phyloP scores from a whole-genome alignment of 2,113 vertebrate species.

The Romanogobio albipinnatus region DNA sequence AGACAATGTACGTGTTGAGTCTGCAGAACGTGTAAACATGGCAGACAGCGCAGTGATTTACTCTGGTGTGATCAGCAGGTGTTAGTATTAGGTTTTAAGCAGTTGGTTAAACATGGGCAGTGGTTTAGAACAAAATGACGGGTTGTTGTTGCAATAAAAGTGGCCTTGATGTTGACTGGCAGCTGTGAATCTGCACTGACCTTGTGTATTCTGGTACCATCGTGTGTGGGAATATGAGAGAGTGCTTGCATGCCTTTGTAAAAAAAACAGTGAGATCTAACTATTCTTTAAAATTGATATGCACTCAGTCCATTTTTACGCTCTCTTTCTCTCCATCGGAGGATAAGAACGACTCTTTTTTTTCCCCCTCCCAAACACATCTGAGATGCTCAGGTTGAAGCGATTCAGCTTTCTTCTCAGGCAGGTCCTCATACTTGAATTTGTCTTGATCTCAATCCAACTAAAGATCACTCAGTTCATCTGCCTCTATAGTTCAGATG shows the following conservation, averaged over 20 bases:
- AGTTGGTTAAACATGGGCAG: not conserved
- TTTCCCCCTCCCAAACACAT: not conserved
- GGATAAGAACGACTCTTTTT: not conserved
- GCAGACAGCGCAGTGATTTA: not conserved
- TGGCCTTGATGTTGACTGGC: slow-evolving; percentile 38
- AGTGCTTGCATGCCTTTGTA: not conserved
- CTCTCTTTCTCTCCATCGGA: not conserved
- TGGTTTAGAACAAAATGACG: slow-evolving; percentile 1
- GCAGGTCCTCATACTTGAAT: slow-evolving; percentile 37
- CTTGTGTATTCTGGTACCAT: slow-evolving; percentile 7
- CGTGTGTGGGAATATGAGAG: not conserved
- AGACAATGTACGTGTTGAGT: slow-evolving; percentile 23
- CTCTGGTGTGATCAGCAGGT: slow-evolving; percentile 21
- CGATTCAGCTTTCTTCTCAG: not conserved
- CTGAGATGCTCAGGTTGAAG: not conserved
- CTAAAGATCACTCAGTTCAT: slow-evolving; percentile 48
- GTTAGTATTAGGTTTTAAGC: slow-evolving; percentile 30
- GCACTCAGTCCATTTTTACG: not conserved
- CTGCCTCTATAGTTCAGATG: slow-evolving; percentile 34
- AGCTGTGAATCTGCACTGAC: slow-evolving; percentile 19
- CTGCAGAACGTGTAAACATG: slow-evolving; percentile 31
- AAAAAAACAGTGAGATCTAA: not conserved
- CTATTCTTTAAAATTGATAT: not conserved
- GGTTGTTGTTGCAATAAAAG: slow-evolving; percentile 23
- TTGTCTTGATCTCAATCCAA: slow-evolving; percentile 43